Evolutionary conservation across 2,113 vertebrate genomes (phyloP).

Genomic region (Antigone vipio): DNA sequence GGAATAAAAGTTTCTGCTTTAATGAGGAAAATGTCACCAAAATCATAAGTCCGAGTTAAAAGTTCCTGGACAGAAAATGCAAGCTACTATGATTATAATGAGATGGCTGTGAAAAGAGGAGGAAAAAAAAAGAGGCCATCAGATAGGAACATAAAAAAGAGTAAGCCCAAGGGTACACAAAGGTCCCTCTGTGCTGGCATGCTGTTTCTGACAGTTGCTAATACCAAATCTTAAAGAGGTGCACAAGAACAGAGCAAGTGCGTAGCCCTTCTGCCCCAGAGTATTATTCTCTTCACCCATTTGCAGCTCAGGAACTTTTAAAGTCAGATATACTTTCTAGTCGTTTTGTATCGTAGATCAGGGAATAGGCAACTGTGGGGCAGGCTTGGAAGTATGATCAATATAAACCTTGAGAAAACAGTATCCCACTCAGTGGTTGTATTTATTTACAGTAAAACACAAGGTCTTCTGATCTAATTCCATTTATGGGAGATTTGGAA

Average conservation of each 20-base stretch:
- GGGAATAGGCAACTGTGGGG: not conserved
- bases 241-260: not conserved
- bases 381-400: not conserved
- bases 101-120: not conserved
- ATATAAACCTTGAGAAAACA: not conserved
- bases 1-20: not conserved
- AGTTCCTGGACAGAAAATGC: not conserved
- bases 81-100: not conserved
- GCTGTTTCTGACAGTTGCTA: not conserved
- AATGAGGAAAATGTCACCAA: not conserved
- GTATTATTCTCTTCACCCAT: not conserved
- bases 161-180: not conserved
- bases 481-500: not conserved
- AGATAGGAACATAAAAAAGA: not conserved
- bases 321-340: not conserved
- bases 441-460: not conserved
- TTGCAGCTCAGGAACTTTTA: not conserved
- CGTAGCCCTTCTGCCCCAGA: not conserved
- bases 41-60: not conserved
- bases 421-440: not conserved
- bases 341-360: not conserved
- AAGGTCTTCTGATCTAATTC: not conserved
- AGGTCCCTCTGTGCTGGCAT: not conserved
- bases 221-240: not conserved
- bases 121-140: not conserved